Base-by-base conservation (phyloP, 1,140 invertebrate genomes). In the Heliconius congener region DNA sequence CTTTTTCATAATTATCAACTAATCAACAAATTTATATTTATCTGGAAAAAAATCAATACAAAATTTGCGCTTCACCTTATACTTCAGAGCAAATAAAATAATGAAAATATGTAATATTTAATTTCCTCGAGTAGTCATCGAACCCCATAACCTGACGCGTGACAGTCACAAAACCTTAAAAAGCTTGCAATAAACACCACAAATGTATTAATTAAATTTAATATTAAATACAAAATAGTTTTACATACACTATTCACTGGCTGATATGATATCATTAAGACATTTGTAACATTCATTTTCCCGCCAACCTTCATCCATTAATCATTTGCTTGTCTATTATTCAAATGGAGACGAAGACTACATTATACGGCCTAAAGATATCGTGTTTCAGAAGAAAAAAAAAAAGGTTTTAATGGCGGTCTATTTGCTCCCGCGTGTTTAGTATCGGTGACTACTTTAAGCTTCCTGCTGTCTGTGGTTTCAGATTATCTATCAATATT, bases 371-470 rank as follows among this genome's bases (percentile, higher is more conserved):
- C 23, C 60, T 70, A 60, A 52, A 77, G 57, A 73, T 80, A 84
- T 84, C 83, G 71, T 23, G 74, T 84, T 74, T 84, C 83, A 39
- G 73, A 73, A 52, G 77, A 73, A 80, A 13, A 42, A 42, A 42
- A 46, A 80, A 80, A 80, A 82, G 55, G 39, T 78, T 81, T 77
- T 78, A 82, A 78, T 80, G 78, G 76, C 57, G 72, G 73, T 71
- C 76, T 79, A 77, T 84, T 82, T 81, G 73, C 71, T 27, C 71
- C 71, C 66, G 70, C 77, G 66, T 73, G 76, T 84, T 77, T 46
- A 66, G 39, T 76, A 82, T 76, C 74, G 73, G 76, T 76, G 82
- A 82, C 81, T 83, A 84, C 83, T 83, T 82, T 77, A 78, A 73
- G 82, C 81, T 86, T 85, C 83, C 81, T 76, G 74, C 37, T 76